Evolutionary conservation across 2,888 invertebrate species (phyloP).

Genomic region (Parelbella ahira): DNA sequence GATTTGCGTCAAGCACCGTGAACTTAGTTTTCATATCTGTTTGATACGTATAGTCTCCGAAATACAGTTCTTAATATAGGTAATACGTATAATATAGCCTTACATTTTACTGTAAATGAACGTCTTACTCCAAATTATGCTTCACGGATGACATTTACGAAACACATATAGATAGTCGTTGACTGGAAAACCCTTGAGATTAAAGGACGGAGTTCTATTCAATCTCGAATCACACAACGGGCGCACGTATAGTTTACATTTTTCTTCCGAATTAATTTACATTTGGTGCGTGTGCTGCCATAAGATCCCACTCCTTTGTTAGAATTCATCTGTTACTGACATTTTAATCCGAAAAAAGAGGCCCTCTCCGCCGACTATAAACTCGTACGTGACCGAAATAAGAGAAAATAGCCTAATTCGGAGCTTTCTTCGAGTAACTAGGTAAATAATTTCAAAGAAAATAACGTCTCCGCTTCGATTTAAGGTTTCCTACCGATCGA

Average conservation of each 20-base stretch:
- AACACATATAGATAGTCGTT: too few relatives aligned
- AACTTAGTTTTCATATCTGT: too few relatives aligned
- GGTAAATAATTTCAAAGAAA: slow-evolving; percentile 11
- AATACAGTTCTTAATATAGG: too few relatives aligned
- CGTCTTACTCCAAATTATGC: too few relatives aligned
- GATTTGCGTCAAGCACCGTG: too few relatives aligned
- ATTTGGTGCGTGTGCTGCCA: slow-evolving; percentile 24
- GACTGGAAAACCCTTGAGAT: too few relatives aligned
- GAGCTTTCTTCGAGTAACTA: slow-evolving; percentile 21
- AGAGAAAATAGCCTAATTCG: slow-evolving; percentile 41
- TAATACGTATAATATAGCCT: too few relatives aligned
- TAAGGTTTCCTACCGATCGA: slow-evolving; percentile 4
- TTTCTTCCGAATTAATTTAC: slow-evolving; percentile 19
- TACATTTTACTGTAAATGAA: too few relatives aligned
- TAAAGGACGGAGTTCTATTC: too few relatives aligned
- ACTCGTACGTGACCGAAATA: slow-evolving; percentile 64
- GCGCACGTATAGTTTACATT: slow-evolving; percentile 3
- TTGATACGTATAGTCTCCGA: too few relatives aligned
- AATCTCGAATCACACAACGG: neutral
- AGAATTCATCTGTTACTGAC: slow-evolving; percentile 65
- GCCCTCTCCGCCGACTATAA: slow-evolving; percentile 52
- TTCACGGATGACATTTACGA: too few relatives aligned
- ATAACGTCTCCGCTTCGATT: slow-evolving; percentile 8
- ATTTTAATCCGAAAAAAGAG: slow-evolving; percentile 61
- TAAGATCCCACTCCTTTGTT: slow-evolving; percentile 38